Base-by-base conservation (phyloP, 2,888 invertebrate species). In the Pardosa pseudoannulata region DNA sequence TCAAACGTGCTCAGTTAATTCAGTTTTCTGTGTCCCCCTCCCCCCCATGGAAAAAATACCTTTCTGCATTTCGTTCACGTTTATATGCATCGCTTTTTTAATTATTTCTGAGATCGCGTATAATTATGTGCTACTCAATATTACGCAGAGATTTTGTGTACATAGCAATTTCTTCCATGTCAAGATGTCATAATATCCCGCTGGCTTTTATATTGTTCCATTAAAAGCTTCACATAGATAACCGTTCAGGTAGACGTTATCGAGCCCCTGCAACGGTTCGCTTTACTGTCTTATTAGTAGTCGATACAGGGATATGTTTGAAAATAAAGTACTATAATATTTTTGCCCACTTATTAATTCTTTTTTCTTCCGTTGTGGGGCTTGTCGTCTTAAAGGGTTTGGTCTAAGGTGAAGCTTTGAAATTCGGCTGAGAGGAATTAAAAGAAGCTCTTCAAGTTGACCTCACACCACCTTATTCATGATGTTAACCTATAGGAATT, bases 111-210 rank as follows among this genome's bases (percentile, higher is more conserved):
- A 78, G 78, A 85, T 85, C 50, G n/a, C 23, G 56, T 72, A 78
- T 85, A 85, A 85, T 85, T 78, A 85, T 85, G 67, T 85, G 72
- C 83, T 78, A 73, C 73, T 85, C 72, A 78, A 67, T 73, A 73
- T 73, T 85, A 73, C 32, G 68, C 78, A 68, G 67, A 56, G 32
- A 67, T 67, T 67, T 67, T 67, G 67, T 67, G 56, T 56, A 56
- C 56, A 56, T 56, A 56, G 56, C 56, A 56, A 67, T 67, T 67
- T 32, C 67, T 56, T 31, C 67, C 32, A 67, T 67, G 67, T 67
- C 36, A 67, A 67, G 32, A 31, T 67, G 32, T 36, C 32, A 31
- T 67, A 36, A 67, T 67, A 32, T 67, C 67, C 67, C 67, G 67
- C 67, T 67, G 67, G 32, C 36, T 36, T 67, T 32, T 36, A 32